Evolutionary conservation across 2,888 invertebrate species (phyloP).

Genomic region (Leucophora obtusa): DNA sequence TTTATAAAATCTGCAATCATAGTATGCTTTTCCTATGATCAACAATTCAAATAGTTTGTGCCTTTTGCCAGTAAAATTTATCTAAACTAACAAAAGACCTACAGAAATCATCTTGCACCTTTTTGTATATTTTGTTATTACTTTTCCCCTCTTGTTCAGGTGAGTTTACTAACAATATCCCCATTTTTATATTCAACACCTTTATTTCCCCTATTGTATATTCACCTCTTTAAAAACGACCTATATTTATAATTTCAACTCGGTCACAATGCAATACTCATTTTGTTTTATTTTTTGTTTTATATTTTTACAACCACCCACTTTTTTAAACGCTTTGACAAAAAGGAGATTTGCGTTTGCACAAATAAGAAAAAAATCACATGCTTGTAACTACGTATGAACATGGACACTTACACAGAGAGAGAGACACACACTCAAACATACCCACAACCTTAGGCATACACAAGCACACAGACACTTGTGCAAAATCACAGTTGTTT

Average conservation of each 20-base stretch:
- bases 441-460: conserved; percentile 38
- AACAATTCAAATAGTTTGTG: too few species aligned
- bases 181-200: conserved; percentile 18
- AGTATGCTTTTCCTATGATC: too few species aligned
- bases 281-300: conserved; percentile 1
- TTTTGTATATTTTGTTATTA: background rate
- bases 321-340: conserved; percentile 33
- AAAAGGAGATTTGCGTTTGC: conserved; percentile 28
- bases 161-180: background rate
- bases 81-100: too few species aligned
- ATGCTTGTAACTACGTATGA: conserved; percentile 55
- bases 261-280: background rate
- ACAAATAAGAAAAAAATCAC: conserved; percentile 32
- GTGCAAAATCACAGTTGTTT: conserved; percentile 76
- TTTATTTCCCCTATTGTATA: conserved; percentile 57
- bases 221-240: conserved; percentile 56
- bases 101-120: background rate
- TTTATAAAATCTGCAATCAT: too few species aligned
- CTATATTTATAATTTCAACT: conserved; percentile 48
- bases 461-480: conserved; percentile 63
- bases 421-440: conserved; percentile 24
- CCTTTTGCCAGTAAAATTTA: too few species aligned
- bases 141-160: background rate
- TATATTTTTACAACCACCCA: conserved; percentile 40
- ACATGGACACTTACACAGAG: conserved; percentile 18